A percentile compares a stretch with the other conserved stretches of the same genome.
Conservation (phyloP, 2,113 vertebrate species). For the Orycteropus afer region DNA sequence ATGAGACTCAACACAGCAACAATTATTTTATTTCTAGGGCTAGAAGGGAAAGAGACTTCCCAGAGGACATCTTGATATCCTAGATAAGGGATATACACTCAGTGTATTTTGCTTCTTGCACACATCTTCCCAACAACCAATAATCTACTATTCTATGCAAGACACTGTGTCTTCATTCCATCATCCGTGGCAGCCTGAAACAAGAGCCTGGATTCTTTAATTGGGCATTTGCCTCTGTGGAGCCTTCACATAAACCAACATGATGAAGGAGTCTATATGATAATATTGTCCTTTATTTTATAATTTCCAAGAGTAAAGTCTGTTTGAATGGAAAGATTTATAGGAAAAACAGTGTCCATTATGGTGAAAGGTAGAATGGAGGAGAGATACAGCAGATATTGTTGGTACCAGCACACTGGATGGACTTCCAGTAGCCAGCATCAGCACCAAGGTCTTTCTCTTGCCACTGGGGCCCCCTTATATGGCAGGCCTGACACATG, state of each 20-base stretch:
- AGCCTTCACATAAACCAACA: not conserved
- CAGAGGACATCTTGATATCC: not conserved
- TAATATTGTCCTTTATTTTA: not conserved
- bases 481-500: not conserved
- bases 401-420: fast-evolving
- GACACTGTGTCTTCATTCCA: too few relatives aligned
- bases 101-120: not conserved
- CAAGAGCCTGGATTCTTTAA: not conserved
- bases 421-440: fast-evolving
- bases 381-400: not conserved
- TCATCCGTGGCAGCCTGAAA: not conserved
- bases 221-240: not conserved
- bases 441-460: not conserved
- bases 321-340: not conserved
- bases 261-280: not conserved
- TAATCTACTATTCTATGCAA: not conserved
- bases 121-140: not conserved
- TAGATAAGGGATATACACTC: not conserved
- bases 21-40: not conserved
- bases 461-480: not conserved
- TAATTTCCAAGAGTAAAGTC: not conserved
- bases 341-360: not conserved
- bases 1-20: not conserved
- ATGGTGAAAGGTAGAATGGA: not conserved
- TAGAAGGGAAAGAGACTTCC: not conserved